Conservation (phyloP, 2,797 vertebrate species). For the Falco concolor region DNA sequence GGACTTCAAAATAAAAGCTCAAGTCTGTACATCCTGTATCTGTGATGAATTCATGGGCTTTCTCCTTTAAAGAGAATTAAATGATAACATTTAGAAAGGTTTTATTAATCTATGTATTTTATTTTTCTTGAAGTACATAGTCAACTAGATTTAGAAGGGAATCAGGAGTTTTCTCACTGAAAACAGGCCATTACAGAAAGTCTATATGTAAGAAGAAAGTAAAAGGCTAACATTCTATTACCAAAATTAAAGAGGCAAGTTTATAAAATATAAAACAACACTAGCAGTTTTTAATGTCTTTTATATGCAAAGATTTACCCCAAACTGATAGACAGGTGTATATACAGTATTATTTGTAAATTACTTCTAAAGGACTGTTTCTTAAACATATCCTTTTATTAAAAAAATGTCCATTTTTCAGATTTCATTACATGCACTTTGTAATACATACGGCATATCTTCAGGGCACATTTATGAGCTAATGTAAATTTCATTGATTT, state of each 20-base stretch:
- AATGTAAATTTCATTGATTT: background rate
- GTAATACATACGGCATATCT: background rate
- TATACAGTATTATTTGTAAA: background rate
- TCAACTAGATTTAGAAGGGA: background rate
- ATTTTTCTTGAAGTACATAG: background rate
- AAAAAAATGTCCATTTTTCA: background rate
- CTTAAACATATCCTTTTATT: background rate
- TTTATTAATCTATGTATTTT: background rate
- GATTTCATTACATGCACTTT: background rate
- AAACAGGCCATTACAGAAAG: background rate
- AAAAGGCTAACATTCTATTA: background rate
- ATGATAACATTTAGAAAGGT: background rate
- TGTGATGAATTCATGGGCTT: background rate
- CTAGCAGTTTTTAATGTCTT: background rate
- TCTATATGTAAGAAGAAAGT: background rate
- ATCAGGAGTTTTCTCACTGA: background rate
- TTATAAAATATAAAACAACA: background rate
- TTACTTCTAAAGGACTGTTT: background rate
- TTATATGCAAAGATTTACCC: background rate
- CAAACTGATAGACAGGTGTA: background rate
- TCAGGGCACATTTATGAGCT: background rate
- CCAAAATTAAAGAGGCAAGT: background rate
- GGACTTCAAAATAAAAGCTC: background rate
- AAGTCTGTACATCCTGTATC: background rate
- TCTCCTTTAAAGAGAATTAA: background rate